phyloP scores from a whole-genome alignment of 1,140 invertebrate species.

The Episyrphus balteatus region DNA sequence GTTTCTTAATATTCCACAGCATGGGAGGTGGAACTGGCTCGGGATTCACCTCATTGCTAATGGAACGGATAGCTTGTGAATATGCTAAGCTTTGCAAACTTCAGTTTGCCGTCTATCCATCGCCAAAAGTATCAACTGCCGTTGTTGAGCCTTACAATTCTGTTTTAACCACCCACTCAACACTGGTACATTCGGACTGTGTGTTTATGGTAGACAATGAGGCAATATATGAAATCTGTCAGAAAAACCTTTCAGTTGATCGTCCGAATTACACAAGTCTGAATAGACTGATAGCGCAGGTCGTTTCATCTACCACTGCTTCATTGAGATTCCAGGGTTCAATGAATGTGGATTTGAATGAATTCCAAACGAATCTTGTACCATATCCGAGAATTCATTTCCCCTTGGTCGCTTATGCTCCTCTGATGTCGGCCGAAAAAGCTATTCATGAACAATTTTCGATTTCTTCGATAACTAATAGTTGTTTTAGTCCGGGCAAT shows the following conservation, averaged over 20 bases:
- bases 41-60: conserved; percentile 55
- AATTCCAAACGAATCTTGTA: conserved; percentile 67
- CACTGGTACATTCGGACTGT: conserved; percentile 64
- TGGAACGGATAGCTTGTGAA: conserved; percentile 51
- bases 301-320: conserved; percentile 64
- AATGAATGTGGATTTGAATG: conserved; percentile 71
- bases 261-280: conserved; percentile 64
- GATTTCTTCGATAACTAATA: conserved; percentile 61
- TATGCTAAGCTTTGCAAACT: conserved; percentile 55
- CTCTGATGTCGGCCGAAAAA: conserved; percentile 55
- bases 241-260: conserved; percentile 56
- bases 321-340: conserved; percentile 73
- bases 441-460: conserved; percentile 58
- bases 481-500: conserved; percentile 67
- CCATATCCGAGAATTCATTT: conserved; percentile 68
- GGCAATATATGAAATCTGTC: conserved; percentile 74
- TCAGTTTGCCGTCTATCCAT: conserved; percentile 64
- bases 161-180: conserved; percentile 65
- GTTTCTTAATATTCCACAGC: conserved; percentile 70
- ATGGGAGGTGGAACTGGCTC: conserved; percentile 73
- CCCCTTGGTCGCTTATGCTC: conserved; percentile 68
- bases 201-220: conserved; percentile 79
- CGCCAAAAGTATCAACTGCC: conserved; percentile 64
- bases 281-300: conserved; percentile 60
- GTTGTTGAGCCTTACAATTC: conserved; percentile 84